A percentile compares a stretch with the other conserved stretches of the same genome.
phyloP scores from a whole-genome alignment of 35 echinoderm and acorn worm genomes.

The Apostichopus japonicus region DNA sequence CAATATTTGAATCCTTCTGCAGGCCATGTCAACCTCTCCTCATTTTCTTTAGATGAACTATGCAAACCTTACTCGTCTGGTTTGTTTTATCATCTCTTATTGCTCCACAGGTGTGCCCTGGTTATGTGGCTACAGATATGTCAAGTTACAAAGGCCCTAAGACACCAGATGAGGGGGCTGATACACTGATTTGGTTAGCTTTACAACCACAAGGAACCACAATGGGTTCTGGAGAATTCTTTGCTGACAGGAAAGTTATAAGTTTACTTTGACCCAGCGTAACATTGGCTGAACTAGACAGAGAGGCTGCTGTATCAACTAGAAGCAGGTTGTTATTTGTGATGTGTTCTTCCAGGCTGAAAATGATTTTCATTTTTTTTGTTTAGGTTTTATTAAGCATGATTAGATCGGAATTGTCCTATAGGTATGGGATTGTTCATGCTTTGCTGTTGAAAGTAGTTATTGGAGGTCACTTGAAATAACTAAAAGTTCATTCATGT shows the following conservation, averaged over 20 bases:
- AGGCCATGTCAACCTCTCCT: background rate
- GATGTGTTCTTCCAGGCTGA: too few species aligned
- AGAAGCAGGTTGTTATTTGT: too few species aligned
- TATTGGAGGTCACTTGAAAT: too few species aligned
- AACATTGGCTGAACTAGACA: too few species aligned
- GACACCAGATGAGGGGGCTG: conserved; percentile 75
- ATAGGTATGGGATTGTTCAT: too few species aligned
- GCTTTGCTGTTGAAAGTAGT: too few species aligned
- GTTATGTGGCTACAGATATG: conserved; percentile 29
- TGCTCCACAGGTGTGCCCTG: background rate
- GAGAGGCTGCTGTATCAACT: too few species aligned
- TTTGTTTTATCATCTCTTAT: background rate
- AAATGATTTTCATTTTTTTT: too few species aligned
- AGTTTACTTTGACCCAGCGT: background rate
- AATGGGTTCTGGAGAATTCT: background rate
- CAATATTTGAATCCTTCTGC: background rate
- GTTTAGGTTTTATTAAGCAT: too few species aligned
- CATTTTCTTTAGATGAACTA: background rate
- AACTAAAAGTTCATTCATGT: too few species aligned
- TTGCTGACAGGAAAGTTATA: background rate
- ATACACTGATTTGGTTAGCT: conserved; percentile 69
- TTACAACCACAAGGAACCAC: background rate
- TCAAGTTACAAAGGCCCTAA: conserved; percentile 2
- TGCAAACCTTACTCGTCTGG: background rate
- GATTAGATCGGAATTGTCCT: too few species aligned